Evolutionary conservation across 2,888 invertebrate species (phyloP).

Genomic region (Acleris holmiana): DNA sequence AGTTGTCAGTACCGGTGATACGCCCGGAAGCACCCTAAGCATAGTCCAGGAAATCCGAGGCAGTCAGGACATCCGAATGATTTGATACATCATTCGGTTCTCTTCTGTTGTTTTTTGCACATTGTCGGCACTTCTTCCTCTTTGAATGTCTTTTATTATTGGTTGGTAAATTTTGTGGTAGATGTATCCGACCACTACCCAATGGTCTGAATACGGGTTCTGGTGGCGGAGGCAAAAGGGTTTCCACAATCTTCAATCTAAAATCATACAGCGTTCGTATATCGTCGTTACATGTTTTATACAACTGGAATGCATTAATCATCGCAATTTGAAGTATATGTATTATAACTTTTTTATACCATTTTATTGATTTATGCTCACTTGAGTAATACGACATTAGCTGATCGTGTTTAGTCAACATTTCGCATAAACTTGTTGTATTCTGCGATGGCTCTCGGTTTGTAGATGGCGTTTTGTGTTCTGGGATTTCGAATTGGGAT

Average conservation of each 20-base stretch:
- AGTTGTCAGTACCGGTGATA: constrained; percentile 1
- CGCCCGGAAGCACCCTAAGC: constrained; percentile 3
- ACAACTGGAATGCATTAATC: constrained; percentile 3
- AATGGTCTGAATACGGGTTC: constrained; percentile 3
- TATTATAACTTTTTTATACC: constrained; percentile 3
- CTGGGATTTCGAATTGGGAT: constrained; percentile 25
- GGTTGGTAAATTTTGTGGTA: neutral
- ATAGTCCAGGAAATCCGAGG: no score
- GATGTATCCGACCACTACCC: constrained; percentile 1
- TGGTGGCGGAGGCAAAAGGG: constrained; percentile 1
- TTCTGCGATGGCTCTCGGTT: constrained; percentile 3
- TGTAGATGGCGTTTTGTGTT: constrained; percentile 3
- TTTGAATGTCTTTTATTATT: constrained; percentile 3
- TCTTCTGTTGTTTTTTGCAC: constrained; percentile 1
- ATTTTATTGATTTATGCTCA: constrained; percentile 1
- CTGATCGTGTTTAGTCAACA: constrained; percentile 3
- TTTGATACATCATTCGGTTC: no score
- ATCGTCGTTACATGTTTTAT: constrained; percentile 1
- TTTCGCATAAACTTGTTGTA: constrained; percentile 1
- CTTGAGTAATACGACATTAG: neutral
- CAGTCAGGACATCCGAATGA: no score
- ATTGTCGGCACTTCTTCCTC: constrained; percentile 3
- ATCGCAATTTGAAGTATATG: constrained; percentile 1
- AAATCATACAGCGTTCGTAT: constrained; percentile 1
- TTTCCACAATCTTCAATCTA: constrained; percentile 3